Evolutionary conservation across 2,113 vertebrate species (phyloP), one percentile per base, ranked within the genome.

Genomic region (Arizona elegans): DNA sequence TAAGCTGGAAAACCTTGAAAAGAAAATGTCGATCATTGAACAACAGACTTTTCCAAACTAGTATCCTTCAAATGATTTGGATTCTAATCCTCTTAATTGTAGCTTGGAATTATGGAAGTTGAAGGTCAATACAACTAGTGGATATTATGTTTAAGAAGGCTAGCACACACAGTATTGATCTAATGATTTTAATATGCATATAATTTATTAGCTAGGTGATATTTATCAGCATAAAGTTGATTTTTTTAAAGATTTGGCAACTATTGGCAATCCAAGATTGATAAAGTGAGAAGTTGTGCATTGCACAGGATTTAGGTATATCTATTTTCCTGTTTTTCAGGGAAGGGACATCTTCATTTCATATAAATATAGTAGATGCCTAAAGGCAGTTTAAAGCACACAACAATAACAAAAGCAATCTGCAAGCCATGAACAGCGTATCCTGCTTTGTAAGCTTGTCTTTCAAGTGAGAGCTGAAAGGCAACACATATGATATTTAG

Each of bases 381-480:
- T 96, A 90, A 95, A 95, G 93, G 56, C 87, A 93, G 11, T 86
- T 90, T 94, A 94, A 93, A 54, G 8, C 8, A 23, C 29, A 17
- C 29, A 62, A 3, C 0, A 54, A 81, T 9, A 53, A 43, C 24
- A 11, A 43, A 38, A 75, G 65, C 70, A 21, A 21, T 81, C 75
- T 81, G 8, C 75, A 38, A 81, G 8, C 93, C 92, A 94, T 89
- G 95, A 92, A 92, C 90, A 58, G 50, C 92, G 65, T 87, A 95
- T 93, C 10, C 47, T 85, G 62, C 92, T 89, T 55, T 94, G 90
- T 88, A 91, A 96, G 92, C 54, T 13, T 95, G 91, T 94, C 93
- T 97, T 96, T 92, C 95, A 92, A 92, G 70, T 93, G n/a, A 33
- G 85, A 89, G 38, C 87, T 92, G 94, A 91, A 95, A 54, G 86